phyloP scores from a whole-genome alignment of 1,140 invertebrate species.

The Cotesia typhae region DNA sequence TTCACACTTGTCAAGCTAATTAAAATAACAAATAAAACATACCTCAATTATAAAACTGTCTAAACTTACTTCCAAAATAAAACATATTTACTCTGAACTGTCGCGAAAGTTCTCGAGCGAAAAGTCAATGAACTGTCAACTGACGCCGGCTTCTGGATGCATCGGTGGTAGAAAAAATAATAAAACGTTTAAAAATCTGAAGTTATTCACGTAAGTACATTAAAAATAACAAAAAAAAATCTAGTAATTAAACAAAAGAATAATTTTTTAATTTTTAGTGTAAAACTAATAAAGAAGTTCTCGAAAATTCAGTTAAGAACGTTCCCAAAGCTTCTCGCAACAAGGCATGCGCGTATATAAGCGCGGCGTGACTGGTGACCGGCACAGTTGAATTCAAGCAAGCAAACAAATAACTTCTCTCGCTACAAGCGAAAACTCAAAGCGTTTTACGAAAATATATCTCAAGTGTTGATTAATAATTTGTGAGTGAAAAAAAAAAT shows the following conservation, averaged over 20 bases:
- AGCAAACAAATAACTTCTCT: constrained; percentile 15
- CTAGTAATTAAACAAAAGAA: too few species aligned
- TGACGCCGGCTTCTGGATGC: neutral
- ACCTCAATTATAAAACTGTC: too few species aligned
- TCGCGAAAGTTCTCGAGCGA: too few species aligned
- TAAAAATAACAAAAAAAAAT: neutral
- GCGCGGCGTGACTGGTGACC: neutral
- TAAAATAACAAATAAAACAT: too few species aligned
- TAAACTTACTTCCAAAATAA: too few species aligned
- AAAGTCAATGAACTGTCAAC: neutral
- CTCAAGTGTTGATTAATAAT: neutral
- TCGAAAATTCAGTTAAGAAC: neutral
- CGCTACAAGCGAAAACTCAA: neutral
- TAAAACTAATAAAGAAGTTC: neutral
- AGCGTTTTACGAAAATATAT: constrained; percentile 9
- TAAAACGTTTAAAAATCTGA: neutral
- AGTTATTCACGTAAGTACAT: too few species aligned
- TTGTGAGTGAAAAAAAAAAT: constrained; percentile 21
- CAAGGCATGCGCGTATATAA: constrained; percentile 24
- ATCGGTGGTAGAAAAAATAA: neutral
- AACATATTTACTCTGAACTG: too few species aligned
- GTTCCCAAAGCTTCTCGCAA: constrained; percentile 14
- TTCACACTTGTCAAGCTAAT: too few species aligned
- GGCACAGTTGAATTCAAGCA: constrained; percentile 20
- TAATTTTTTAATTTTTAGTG: too few species aligned